Percentiles rank a stretch among this genome's conserved stretches.
These are phyloP conservation scores for Illadopsis cleaveri DNA, from an alignment of 2,113 vertebrate species.

Conservation along the genomic window DNA sequence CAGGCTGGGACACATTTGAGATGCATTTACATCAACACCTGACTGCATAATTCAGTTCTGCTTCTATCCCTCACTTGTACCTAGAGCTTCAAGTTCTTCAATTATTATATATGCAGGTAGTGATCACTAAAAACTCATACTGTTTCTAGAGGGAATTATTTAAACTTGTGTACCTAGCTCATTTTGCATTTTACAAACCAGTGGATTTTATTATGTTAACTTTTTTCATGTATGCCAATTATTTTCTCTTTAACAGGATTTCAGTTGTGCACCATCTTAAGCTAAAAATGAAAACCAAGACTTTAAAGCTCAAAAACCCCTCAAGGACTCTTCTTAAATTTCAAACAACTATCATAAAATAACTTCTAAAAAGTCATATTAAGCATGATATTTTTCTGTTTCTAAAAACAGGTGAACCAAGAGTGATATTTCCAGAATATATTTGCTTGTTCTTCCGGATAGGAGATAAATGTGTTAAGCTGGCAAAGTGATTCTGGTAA, in stretches of 20 bases:
- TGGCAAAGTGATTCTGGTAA: slow-evolving; percentile 54
- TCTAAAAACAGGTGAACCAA: slow-evolving; percentile 11
- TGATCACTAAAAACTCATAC: neutral
- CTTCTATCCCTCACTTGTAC: neutral
- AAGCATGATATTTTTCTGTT: neutral
- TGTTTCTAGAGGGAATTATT: neutral
- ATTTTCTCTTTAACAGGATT: neutral
- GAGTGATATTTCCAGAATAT: neutral
- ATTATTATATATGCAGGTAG: neutral
- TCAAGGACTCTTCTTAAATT: neutral
- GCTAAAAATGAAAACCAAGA: neutral
- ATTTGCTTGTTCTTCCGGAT: neutral
- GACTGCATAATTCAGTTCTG: neutral
- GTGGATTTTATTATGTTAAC: neutral
- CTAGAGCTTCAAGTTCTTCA: neutral
- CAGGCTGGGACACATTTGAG: neutral
- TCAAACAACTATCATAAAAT: neutral
- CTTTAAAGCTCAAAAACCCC: neutral
- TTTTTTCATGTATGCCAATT: neutral
- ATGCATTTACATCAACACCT: neutral
- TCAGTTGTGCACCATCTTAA: neutral
- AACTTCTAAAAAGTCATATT: neutral
- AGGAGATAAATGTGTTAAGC: slow-evolving; percentile 46
- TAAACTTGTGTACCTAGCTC: neutral
- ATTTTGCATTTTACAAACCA: neutral